Base-by-base conservation (phyloP, 2,113 vertebrate species). In the Siphamia tubifer region DNA sequence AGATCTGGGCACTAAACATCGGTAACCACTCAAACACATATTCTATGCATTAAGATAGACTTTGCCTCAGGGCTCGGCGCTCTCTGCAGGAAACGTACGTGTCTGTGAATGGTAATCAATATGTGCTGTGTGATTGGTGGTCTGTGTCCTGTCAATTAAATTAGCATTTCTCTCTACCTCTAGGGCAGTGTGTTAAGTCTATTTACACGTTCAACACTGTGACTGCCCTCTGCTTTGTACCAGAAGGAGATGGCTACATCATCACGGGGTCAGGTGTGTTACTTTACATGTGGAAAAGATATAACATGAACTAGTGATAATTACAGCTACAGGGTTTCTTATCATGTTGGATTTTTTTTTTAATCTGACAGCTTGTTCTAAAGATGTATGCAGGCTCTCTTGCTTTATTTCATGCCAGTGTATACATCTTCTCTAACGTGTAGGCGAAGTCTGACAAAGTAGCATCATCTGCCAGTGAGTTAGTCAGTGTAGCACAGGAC, bases 141-240 rank as follows among this genome's bases (percentile, higher is more conserved):
- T 74, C 42, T 53, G 51, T 12, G 27, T 53, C 25, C 45, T 55
- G 71, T 69, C 63, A 74, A 56, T 77, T 69, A 77, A 81, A 83
- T 74, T 6, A 39, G 39, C 63, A 39, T 69, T 77, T 80, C 12
- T 52, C 51, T 25, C 52, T 65, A 5, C 74, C 81, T 70, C 13
- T 76, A 94, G 93, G 92, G 47, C 89, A 90, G 68, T 94, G 92
- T 77, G 81, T 94, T 38, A 93, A 92, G 68, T 93, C 92, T 28
- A 69, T 94, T 82, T 94, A 94, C 89, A 93, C 93, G 0, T 94
- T 92, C 80, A 94, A 91, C 8, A 68, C 87, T 1, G 88, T 94
- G 74, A 87, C 89, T 3, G 88, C 92, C 12, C 75, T 94, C 42
- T 91, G 89, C 70, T 93, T 94, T 48, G 74, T 89, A 75, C 82